Conservation (phyloP, 1,140 invertebrate genomes). For the Caenorhabditis inopinata region DNA sequence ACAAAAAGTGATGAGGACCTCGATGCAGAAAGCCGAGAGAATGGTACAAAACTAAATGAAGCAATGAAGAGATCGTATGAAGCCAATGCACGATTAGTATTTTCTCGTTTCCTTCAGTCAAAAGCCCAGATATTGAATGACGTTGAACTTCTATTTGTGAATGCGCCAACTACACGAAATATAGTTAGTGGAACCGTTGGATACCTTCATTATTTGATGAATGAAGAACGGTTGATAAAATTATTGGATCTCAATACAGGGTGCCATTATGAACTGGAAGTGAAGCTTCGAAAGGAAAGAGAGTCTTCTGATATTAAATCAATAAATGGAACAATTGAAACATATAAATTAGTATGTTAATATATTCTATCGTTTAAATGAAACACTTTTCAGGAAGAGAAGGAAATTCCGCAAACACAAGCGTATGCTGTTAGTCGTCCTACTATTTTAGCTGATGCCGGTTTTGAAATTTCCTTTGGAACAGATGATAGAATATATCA, state of each 20-base stretch:
- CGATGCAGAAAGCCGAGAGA: slow-evolving; percentile 41
- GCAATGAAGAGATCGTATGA: slow-evolving; percentile 35
- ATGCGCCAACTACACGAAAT: slow-evolving; percentile 15
- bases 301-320: neutral
- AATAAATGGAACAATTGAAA: neutral
- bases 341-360: neutral
- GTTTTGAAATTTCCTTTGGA: slow-evolving; percentile 45
- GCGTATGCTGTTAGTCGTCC: neutral
- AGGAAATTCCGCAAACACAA: neutral
- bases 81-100: slow-evolving; percentile 20
- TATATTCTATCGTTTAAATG: neutral
- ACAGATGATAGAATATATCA: slow-evolving; percentile 45
- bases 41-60: slow-evolving; percentile 13
- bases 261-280: slow-evolving; percentile 41
- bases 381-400: neutral
- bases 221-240: slow-evolving; percentile 36
- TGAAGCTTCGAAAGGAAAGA: slow-evolving; percentile 26
- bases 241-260: slow-evolving; percentile 31
- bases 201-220: slow-evolving; percentile 42
- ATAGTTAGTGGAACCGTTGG: slow-evolving; percentile 32
- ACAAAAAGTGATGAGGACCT: slow-evolving; percentile 44
- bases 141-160: slow-evolving; percentile 20
- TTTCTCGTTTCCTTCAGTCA: neutral
- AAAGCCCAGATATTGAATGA: slow-evolving; percentile 33
- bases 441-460: slow-evolving; percentile 45